Evolutionary conservation across 2,888 invertebrate species (phyloP).

Genomic region (Belgica antarctica): DNA sequence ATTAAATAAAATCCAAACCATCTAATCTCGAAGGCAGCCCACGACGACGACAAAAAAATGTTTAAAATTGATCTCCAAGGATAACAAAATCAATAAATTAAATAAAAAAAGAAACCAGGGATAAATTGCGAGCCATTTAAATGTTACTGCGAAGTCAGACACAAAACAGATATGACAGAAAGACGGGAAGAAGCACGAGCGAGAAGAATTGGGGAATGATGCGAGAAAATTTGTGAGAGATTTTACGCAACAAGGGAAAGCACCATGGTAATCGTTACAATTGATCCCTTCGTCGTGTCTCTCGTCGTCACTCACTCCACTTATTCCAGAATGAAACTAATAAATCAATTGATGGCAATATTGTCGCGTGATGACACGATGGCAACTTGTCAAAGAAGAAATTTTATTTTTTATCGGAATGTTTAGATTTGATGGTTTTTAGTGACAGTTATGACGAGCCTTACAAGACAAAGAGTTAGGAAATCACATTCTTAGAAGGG

Average conservation of each 20-base stretch:
- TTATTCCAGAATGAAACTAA: too few relatives aligned
- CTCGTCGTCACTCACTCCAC: too few relatives aligned
- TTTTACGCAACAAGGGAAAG: slow-evolving; percentile 18
- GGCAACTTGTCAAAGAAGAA: too few relatives aligned
- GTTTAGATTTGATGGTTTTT: too few relatives aligned
- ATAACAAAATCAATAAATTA: slow-evolving; percentile 44
- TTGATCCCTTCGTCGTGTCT: slow-evolving; percentile 22
- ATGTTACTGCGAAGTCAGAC: background rate
- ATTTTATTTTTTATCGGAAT: too few relatives aligned
- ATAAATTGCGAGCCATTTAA: slow-evolving; percentile 39
- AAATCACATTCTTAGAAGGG: too few relatives aligned
- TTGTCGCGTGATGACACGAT: too few relatives aligned
- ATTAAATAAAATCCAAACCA: slow-evolving; percentile 37
- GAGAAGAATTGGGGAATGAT: slow-evolving; percentile 5
- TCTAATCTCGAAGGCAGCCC: slow-evolving; percentile 14
- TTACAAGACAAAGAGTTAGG: too few relatives aligned
- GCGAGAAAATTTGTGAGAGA: slow-evolving; percentile 35
- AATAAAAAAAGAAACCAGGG: slow-evolving; percentile 27
- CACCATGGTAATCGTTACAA: slow-evolving; percentile 25
- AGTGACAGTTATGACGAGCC: too few relatives aligned
- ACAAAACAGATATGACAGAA: too few relatives aligned
- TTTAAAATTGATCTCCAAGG: slow-evolving; percentile 41
- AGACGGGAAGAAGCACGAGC: background rate
- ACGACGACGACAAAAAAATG: slow-evolving; percentile 17
- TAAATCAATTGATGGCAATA: too few relatives aligned